phyloP scores from a whole-genome alignment of 1,140 invertebrate genomes.

The Pseudomyrmex pallidus region DNA sequence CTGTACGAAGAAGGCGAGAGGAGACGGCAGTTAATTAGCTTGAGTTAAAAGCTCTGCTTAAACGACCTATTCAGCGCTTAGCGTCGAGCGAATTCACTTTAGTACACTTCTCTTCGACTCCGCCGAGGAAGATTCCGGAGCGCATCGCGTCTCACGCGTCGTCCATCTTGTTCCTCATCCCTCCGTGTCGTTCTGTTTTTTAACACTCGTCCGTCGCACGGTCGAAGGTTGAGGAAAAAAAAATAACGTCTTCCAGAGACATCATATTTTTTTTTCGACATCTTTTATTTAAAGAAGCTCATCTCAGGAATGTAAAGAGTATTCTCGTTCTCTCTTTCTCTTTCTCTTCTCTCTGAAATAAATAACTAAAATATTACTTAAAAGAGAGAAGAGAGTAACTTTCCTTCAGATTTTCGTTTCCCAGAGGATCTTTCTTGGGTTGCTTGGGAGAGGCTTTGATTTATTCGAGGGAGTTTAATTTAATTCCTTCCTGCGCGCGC shows the following conservation, averaged over 20 bases:
- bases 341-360: too few relatives aligned
- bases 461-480: conserved; percentile 3
- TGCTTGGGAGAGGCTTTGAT: neutral
- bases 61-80: conserved; percentile 75
- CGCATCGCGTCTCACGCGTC: neutral
- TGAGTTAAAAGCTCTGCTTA: conserved; percentile 75
- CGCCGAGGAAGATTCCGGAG: conserved; percentile 23
- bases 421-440: neutral
- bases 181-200: neutral
- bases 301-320: neutral
- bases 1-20: neutral
- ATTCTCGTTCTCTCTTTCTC: neutral
- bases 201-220: neutral
- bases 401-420: neutral
- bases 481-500: conserved; percentile 11
- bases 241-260: neutral
- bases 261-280: neutral
- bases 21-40: conserved; percentile 72
- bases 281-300: neutral
- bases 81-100: conserved; percentile 57
- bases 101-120: conserved; percentile 11
- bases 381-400: neutral
- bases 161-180: neutral
- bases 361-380: neutral
- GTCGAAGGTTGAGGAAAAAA: conserved; percentile 2